Evolutionary conservation across 2,888 invertebrate species (phyloP).

Genomic region (Pseudeuparius sepicola): DNA sequence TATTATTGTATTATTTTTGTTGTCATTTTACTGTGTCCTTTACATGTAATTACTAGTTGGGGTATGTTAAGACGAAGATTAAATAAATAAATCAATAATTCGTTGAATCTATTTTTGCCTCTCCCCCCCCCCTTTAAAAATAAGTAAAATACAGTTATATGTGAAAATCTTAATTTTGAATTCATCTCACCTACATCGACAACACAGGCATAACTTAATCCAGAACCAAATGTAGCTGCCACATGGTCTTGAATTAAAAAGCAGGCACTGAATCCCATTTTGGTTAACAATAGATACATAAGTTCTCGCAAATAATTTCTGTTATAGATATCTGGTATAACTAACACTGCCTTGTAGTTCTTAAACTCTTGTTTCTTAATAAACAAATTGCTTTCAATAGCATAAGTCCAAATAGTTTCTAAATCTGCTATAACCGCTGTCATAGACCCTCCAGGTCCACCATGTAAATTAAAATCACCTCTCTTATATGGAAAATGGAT

Average conservation of each 20-base stretch:
- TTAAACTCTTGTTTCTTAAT: constrained; percentile 61
- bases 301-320: constrained; percentile 70
- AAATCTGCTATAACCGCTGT: constrained; percentile 75
- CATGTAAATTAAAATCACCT: constrained; percentile 81
- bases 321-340: constrained; percentile 34
- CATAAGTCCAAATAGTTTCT: constrained; percentile 80
- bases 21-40: no score
- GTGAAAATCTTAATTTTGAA: no score
- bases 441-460: constrained; percentile 75
- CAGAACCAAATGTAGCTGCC: constrained; percentile 76
- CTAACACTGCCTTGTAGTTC: constrained; percentile 75
- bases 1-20: no score
- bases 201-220: constrained; percentile 80
- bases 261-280: constrained; percentile 50
- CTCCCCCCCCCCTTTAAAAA: no score
- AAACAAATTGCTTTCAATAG: constrained; percentile 64
- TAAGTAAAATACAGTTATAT: no score
- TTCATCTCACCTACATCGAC: constrained; percentile 74
- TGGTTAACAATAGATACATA: constrained; percentile 66
- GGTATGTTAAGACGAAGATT: no score
- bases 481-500: constrained; percentile 83
- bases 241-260: constrained; percentile 60
- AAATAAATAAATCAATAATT: no score
- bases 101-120: no score
- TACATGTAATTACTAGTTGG: no score